Percentiles rank a stretch among this genome's conserved stretches.
Conservation (phyloP, 2,113 vertebrate species). For the Podiceps cristatus region DNA sequence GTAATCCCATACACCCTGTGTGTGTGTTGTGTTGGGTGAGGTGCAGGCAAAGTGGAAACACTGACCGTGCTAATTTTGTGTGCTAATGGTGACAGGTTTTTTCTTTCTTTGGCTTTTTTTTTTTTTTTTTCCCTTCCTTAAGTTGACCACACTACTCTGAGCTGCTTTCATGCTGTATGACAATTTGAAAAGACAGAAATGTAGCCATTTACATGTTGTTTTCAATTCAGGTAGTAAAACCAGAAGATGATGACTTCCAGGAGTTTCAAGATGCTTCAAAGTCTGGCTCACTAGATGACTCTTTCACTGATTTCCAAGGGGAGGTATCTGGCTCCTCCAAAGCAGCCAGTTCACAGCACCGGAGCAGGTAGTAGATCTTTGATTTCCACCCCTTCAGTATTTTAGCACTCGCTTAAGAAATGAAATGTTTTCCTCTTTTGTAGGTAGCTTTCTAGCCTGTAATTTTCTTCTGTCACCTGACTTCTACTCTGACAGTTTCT, state of each 20-base stretch:
- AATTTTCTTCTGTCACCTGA: background rate
- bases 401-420: background rate
- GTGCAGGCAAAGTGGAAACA: background rate
- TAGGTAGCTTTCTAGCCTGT: background rate
- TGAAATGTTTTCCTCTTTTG: background rate
- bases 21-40: background rate
- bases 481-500: background rate
- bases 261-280: slow-evolving; percentile 98
- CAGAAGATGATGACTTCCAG: slow-evolving; percentile 97
- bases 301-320: slow-evolving; percentile 91
- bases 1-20: background rate
- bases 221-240: slow-evolving; percentile 81
- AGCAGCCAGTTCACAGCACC: slow-evolving; percentile 76
- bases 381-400: background rate
- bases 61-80: background rate
- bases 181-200: background rate
- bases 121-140: background rate
- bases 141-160: background rate
- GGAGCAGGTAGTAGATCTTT: slow-evolving; percentile 84
- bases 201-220: background rate
- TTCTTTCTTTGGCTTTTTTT: background rate
- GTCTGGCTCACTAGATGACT: slow-evolving; percentile 85
- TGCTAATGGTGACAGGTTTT: background rate
- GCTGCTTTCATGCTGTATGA: background rate
- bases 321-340: slow-evolving; percentile 80